Base-by-base conservation (phyloP, 2,113 vertebrate species). In the Trichomycterus rosablanca region DNA sequence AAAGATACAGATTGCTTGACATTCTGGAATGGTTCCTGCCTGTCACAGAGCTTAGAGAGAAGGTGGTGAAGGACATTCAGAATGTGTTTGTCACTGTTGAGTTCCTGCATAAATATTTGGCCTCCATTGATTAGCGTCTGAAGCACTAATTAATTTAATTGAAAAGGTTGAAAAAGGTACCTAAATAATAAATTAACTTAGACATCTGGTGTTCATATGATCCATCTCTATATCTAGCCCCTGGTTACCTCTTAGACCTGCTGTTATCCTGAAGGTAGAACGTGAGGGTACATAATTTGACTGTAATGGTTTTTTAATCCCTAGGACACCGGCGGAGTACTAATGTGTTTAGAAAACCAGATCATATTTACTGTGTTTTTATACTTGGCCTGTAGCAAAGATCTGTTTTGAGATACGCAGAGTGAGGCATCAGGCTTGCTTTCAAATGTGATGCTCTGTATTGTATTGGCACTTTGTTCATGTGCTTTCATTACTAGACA, bases 201-300 rank as follows among this genome's bases (percentile, higher is more conserved):
- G 42, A 63, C 26, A 63, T 63, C 49, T 63, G 60, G 30, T 53
- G 59, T 62, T 62, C 43, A 42, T 35, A 51, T 19, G 23, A 32
- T 15, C 7, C 5, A 1, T 14, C 26, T 52, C 37, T 16, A 22
- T 52, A 35, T 15, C 7, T 11, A 22, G 12, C 7, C 5, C 9
- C 35, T 8, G 8, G 1, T 23, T 3, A 26, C 15, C 35, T 51
- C 15, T 22, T 23, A 10, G 12, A 32, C 16, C 34, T 52, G 48
- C 52, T 42, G 15, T 42, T n/a, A 10, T 51, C n/a, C 23, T 7
- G 16, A 19, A 40, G 34, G 59, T 30, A 9, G 59, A 20, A 26
- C 11, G 7, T 43, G 48, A 42, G 8, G 24, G 20, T n/a, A 62
- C 26, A 30, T 62, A 14, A 43, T 42, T 52, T 30, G 24, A 15